Base-by-base conservation (phyloP, 2,888 invertebrate genomes). In the Apodemia mormo region DNA sequence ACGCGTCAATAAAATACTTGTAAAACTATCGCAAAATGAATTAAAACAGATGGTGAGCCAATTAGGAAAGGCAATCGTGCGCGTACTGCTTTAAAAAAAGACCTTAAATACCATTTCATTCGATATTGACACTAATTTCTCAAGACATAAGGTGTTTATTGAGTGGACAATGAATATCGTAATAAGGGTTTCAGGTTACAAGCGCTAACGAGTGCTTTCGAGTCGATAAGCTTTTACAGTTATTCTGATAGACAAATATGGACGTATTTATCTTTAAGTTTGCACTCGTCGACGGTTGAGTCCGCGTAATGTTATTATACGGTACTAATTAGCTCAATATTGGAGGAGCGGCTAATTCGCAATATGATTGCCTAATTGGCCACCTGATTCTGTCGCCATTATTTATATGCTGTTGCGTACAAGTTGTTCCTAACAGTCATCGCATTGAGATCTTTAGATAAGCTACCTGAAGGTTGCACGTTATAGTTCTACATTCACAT, bases 21-120 rank as follows among this genome's bases (percentile, higher is more conserved):
- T 92, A 91, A 91, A 93, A 92, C 92, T 92, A 92, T 92, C 90
- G 92, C 91, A 82, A 90, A 92, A 90, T 92, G 92, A 93, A 93
- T 93, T 92, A 89, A 92, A 92, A 90, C 92, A 91, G 88, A 92
- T 91, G 91, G 87, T 82, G 87, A 90, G 87, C 92, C 93, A 93
- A 93, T 93, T 93, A 93, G 93, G 91, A 87, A 82, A 88, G 86
- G 87, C 92, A 93, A 91, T 91, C 90, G 93, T 88, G 91, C 92
- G 92, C 88, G 87, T 89, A 89, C 87, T 78, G 83, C 81, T 84
- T 86, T 49, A 49, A 89, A 91, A 92, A 92, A 92, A 91, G 85
- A 86, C 85, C 81, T 84, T 80, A 83, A 79, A 78, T 73, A 69
- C n/a, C 29, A 69, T 61, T 70, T 75, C 79, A 79, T 71, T 74